Percentiles rank a stretch among this genome's conserved stretches.
Conservation (phyloP, 2,113 vertebrate genomes). For the Vicugna pacos region DNA sequence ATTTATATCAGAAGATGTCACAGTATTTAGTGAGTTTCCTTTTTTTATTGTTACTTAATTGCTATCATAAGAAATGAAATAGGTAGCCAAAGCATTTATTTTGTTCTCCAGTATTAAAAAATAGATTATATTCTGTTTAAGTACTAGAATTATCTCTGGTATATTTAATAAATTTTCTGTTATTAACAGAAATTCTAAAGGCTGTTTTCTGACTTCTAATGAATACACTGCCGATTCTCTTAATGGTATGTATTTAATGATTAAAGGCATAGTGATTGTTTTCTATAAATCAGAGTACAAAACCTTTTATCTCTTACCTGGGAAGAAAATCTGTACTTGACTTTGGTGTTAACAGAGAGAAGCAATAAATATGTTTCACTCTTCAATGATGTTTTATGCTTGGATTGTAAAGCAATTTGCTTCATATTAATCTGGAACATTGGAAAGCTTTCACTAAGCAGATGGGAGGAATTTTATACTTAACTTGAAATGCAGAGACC, state of each 20-base stretch:
- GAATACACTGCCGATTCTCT: neutral
- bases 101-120: neutral
- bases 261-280: neutral
- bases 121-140: neutral
- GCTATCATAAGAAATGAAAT: neutral
- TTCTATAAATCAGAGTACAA: conserved; percentile 3
- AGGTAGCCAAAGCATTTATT: neutral
- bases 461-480: neutral
- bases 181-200: conserved; percentile 21
- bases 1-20: neutral
- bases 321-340: neutral
- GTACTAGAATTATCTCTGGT: neutral
- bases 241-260: neutral
- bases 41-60: neutral
- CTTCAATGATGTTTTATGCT: neutral
- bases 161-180: conserved; percentile 2
- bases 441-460: neutral
- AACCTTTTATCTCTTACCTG: neutral
- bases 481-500: neutral
- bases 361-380: neutral
- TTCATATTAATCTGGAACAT: neutral
- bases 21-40: neutral
- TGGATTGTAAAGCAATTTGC: neutral
- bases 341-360: conserved; percentile 2
- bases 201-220: neutral